Conservation (phyloP, 2,888 invertebrate genomes). For the Troilus luridus region DNA sequence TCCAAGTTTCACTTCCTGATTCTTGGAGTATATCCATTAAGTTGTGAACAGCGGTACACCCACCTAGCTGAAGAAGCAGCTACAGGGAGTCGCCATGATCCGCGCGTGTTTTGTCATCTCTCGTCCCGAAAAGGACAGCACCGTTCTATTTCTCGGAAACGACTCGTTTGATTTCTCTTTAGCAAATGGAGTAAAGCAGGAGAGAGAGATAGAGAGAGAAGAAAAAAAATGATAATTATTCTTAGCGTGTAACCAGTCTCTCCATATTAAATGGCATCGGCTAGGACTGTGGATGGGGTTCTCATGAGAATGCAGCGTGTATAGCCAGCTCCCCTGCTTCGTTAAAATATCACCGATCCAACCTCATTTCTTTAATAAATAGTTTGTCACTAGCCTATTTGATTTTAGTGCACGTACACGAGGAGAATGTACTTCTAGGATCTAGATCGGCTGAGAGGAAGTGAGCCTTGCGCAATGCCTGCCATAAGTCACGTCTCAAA, state of each 20-base stretch:
- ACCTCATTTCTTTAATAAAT: background rate
- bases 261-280: slow-evolving; percentile 56
- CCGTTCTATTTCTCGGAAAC: slow-evolving; percentile 50
- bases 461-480: background rate
- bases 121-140: background rate
- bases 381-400: background rate
- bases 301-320: slow-evolving; percentile 26
- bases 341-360: slow-evolving; percentile 18
- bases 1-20: background rate
- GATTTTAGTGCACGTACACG: slow-evolving; percentile 10
- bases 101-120: slow-evolving; percentile 1
- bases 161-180: slow-evolving; percentile 41
- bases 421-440: background rate
- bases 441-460: background rate
- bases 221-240: slow-evolving; percentile 54
- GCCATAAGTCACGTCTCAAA: background rate
- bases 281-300: background rate
- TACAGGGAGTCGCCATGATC: background rate
- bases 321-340: background rate
- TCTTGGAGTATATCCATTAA: background rate
- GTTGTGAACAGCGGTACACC: background rate
- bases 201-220: background rate
- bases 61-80: slow-evolving; percentile 21
- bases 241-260: slow-evolving; percentile 53
- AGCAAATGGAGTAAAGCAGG: slow-evolving; percentile 41